phyloP scores from a whole-genome alignment of 2,113 vertebrate genomes.

The Heteronetta atricapilla region DNA sequence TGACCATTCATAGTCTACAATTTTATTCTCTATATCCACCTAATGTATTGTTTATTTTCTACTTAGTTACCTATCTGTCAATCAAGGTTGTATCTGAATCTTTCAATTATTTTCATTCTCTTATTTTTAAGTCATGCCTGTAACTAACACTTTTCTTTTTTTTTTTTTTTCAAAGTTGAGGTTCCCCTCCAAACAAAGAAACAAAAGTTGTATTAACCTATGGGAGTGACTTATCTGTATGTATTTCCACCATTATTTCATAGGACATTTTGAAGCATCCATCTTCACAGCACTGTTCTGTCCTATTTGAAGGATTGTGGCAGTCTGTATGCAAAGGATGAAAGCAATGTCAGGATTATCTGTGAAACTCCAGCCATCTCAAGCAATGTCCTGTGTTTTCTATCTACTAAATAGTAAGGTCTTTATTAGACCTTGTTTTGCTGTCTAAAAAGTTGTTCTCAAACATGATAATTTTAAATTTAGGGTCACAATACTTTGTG shows the following conservation, averaged over 20 bases:
- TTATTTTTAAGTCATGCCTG: neutral
- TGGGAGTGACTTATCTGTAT: neutral
- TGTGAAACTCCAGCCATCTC: neutral
- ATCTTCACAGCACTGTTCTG: neutral
- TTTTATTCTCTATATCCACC: neutral
- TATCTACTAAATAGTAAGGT: neutral
- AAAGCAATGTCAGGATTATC: slow-evolving; percentile 3
- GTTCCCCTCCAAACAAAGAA: neutral
- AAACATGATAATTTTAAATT: neutral
- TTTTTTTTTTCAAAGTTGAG: neutral
- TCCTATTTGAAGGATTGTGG: neutral
- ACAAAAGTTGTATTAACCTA: neutral
- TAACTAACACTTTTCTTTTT: neutral
- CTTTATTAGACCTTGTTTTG: neutral
- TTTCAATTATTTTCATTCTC: neutral
- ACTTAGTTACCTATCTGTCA: neutral
- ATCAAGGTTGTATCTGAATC: neutral
- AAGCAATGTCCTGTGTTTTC: neutral
- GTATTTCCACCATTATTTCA: slow-evolving; percentile 17
- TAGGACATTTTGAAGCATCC: neutral
- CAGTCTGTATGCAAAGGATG: neutral
- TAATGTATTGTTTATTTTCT: neutral
- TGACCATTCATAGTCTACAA: neutral
- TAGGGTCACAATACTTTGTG: neutral
- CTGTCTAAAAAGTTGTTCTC: neutral